phyloP scores from a whole-genome alignment of 2,113 vertebrate species.

The Dolichallabes microphthalmus region DNA sequence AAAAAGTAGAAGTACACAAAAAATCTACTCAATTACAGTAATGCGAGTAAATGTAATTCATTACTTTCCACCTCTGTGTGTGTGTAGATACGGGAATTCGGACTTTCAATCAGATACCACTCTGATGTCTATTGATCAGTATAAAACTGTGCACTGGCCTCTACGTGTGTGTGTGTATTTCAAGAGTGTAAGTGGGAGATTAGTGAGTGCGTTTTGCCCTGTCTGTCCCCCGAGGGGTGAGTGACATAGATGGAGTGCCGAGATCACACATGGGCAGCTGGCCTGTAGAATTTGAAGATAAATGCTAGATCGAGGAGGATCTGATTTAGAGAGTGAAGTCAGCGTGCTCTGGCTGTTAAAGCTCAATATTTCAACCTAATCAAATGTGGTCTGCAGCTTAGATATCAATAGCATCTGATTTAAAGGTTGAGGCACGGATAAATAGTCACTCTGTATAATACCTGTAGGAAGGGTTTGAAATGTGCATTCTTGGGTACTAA shows the following conservation, averaged over 20 bases:
- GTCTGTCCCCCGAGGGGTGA: constrained; percentile 42
- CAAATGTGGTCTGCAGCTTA: neutral
- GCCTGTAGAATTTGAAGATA: constrained; percentile 28
- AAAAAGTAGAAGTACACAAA: too few relatives aligned
- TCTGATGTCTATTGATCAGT: constrained; percentile 59
- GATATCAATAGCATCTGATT: neutral
- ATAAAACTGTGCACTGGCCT: constrained; percentile 42
- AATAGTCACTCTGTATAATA: neutral
- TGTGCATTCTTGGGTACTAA: neutral
- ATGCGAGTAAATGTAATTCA: too few relatives aligned
- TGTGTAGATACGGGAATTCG: constrained; percentile 36
- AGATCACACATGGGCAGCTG: constrained; percentile 35
- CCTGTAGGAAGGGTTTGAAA: neutral
- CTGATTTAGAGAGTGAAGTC: constrained; percentile 18
- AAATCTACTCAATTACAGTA: too few relatives aligned
- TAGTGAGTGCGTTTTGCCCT: constrained; percentile 46
- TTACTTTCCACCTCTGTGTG: too few relatives aligned
- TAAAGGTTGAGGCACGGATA: neutral
- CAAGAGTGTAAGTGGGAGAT: constrained; percentile 9
- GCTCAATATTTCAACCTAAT: neutral
- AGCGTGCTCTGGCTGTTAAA: neutral
- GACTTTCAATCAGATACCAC: constrained; percentile 47
- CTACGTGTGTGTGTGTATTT: neutral
- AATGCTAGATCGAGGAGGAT: neutral
- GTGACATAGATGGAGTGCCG: constrained; percentile 45